phyloP scores from a whole-genome alignment of 2,888 invertebrate genomes.

The Iphiclides podalirius region DNA sequence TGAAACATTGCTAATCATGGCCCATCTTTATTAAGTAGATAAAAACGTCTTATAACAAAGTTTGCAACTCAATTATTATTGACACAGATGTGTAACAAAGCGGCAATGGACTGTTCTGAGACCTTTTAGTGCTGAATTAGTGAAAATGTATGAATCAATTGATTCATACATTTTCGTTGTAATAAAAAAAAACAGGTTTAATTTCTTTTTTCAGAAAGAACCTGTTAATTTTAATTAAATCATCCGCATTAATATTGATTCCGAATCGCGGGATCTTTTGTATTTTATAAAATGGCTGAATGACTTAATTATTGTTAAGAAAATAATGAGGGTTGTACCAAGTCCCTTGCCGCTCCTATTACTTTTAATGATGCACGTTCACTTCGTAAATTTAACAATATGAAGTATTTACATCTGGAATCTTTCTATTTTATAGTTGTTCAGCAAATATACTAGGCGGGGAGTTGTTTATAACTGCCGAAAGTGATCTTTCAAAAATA shows the following conservation, averaged over 20 bases:
- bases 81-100: neutral
- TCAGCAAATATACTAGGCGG: neutral
- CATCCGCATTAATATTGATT: no score
- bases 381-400: neutral
- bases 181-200: no score
- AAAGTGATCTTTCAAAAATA: neutral
- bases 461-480: constrained; percentile 1
- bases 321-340: neutral
- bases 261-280: no score
- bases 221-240: no score
- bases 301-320: neutral
- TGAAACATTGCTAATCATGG: neutral
- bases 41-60: neutral
- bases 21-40: neutral
- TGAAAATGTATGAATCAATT: no score
- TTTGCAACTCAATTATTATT: neutral
- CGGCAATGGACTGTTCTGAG: neutral
- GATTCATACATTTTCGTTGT: no score
- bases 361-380: neutral
- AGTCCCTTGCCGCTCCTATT: neutral
- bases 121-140: neutral
- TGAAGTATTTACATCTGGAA: neutral
- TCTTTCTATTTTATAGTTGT: neutral
- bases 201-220: no score
- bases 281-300: neutral